Conservation (phyloP, 2,797 vertebrate species). For the Sebastes miniatus region DNA sequence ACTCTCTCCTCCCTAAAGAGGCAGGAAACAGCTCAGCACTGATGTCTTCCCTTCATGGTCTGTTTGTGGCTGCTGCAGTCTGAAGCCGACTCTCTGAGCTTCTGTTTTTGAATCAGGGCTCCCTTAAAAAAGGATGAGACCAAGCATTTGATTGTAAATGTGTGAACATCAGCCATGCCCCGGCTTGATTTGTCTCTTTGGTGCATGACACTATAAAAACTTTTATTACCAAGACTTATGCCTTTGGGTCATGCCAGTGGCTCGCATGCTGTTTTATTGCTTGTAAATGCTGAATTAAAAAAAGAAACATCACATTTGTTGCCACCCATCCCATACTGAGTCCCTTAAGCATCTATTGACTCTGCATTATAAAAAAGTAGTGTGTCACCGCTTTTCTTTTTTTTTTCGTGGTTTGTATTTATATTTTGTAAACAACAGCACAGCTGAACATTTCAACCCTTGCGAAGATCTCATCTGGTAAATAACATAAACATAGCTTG, state of each 20-base stretch:
- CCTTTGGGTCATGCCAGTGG: constrained; percentile 2
- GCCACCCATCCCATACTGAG: not conserved
- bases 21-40: constrained; percentile 49
- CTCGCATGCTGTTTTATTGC: constrained; percentile 14
- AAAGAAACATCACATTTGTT: not conserved
- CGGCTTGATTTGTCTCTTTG: constrained; percentile 16
- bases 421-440: not conserved
- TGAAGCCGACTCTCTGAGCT: constrained; percentile 18
- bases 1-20: constrained; percentile 62
- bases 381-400: not conserved
- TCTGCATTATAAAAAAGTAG: not conserved
- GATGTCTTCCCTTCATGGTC: constrained; percentile 70
- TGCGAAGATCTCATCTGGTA: not conserved
- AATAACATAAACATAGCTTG: not conserved
- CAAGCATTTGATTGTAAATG: constrained; percentile 9
- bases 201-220: constrained; percentile 17
- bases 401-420: not conserved
- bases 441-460: not conserved
- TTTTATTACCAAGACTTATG: constrained; percentile 12
- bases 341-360: not conserved
- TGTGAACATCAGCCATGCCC: not conserved
- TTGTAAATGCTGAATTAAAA: constrained; percentile 19
- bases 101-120: constrained; percentile 47
- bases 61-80: constrained; percentile 54
- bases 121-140: constrained; percentile 13